Evolutionary conservation across 2,888 invertebrate genomes (phyloP).

Genomic region (Orthosia incerta): DNA sequence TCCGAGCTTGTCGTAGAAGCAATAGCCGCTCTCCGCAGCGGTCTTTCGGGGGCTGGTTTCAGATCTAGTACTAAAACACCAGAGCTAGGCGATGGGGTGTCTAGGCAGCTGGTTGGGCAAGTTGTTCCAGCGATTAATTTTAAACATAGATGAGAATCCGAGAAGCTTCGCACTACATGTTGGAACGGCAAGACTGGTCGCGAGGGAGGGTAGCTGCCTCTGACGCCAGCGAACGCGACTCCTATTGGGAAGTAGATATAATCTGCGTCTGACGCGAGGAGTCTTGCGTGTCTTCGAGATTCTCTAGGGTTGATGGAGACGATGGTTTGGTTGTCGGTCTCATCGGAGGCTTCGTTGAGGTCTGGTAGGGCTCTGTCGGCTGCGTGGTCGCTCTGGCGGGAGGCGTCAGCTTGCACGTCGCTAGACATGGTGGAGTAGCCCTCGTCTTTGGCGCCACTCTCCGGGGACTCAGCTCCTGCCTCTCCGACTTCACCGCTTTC

Average conservation of each 20-base stretch:
- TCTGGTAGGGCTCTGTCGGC: conserved; percentile 92
- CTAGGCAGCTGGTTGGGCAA: conserved; percentile 88
- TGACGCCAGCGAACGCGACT: conserved; percentile 91
- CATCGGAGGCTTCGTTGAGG: conserved; percentile 94
- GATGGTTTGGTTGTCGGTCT: conserved; percentile 92
- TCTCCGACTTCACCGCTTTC: conserved; percentile 91
- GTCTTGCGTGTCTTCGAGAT: conserved; percentile 90
- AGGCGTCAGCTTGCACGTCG: conserved; percentile 94
- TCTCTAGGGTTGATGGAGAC: conserved; percentile 88
- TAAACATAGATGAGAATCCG: conserved; percentile 94
- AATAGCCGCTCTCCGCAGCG: conserved; percentile 91
- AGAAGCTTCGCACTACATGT: conserved; percentile 94
- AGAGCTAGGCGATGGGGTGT: conserved; percentile 92
- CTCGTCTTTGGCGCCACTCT: conserved; percentile 95
- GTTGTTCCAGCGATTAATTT: conserved; percentile 92
- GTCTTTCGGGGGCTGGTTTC: conserved; percentile 90
- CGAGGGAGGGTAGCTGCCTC: conserved; percentile 94
- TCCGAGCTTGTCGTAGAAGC: conserved; percentile 88
- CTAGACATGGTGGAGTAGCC: conserved; percentile 96
- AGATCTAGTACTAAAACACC: conserved; percentile 92
- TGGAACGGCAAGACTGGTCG: conserved; percentile 93
- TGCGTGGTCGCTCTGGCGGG: conserved; percentile 90
- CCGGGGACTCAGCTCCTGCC: conserved; percentile 94
- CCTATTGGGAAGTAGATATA: conserved; percentile 93
- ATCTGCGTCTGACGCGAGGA: conserved; percentile 91